Percentiles rank a stretch among this genome's conserved stretches.
Conservation (phyloP, 2,888 invertebrate genomes). For the Conistra vaccinii region DNA sequence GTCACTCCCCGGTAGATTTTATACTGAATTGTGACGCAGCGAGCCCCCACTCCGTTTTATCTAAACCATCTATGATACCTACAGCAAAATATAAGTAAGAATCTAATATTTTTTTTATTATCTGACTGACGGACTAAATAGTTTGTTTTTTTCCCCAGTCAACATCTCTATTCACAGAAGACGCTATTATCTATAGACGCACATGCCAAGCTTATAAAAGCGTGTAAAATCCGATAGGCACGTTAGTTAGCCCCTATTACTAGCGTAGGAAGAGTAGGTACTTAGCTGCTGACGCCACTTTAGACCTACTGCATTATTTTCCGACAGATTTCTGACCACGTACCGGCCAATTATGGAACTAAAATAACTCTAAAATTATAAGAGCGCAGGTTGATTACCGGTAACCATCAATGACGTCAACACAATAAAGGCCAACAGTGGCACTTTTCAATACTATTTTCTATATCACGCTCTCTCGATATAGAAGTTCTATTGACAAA, state of each 20-base stretch:
- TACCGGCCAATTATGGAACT: neutral
- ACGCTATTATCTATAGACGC: neutral
- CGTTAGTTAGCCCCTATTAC: conserved; percentile 32
- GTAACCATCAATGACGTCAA: conserved; percentile 38
- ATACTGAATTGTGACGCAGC: no score
- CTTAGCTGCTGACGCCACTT: conserved; percentile 4
- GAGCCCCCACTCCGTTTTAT: no score
- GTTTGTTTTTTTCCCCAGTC: no score
- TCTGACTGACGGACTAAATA: no score
- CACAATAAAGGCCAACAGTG: conserved; percentile 39
- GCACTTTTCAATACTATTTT: conserved; percentile 54
- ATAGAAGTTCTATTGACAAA: conserved; percentile 69
- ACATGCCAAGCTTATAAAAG: conserved; percentile 49
- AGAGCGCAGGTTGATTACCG: conserved; percentile 13
- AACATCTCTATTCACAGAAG: no score
- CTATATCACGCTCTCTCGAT: conserved; percentile 47
- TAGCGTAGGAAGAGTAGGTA: conserved; percentile 23
- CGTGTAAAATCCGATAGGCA: conserved; percentile 27
- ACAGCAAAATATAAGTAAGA: no score
- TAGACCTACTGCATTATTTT: neutral
- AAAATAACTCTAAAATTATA: conserved; percentile 12
- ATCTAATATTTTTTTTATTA: no score
- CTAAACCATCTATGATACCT: no score
- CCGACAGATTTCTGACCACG: neutral
- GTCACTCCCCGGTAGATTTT: no score